Conservation (phyloP, 1,140 invertebrate genomes). For the Zaprionus vittiger region DNA sequence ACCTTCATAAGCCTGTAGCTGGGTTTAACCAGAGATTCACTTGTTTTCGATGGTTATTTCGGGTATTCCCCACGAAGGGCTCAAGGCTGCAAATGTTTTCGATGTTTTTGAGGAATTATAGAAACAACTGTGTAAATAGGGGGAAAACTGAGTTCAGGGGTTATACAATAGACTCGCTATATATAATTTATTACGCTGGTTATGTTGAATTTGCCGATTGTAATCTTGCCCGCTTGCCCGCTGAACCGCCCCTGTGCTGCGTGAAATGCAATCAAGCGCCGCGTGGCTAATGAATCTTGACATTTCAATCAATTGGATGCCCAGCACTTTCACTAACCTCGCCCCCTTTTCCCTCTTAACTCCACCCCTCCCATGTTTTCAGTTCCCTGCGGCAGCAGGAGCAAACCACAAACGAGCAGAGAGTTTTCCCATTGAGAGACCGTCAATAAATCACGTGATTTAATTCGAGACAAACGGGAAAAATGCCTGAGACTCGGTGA, state of each 20-base stretch:
- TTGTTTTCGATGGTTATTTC: slow-evolving; percentile 52
- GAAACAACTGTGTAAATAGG: slow-evolving; percentile 4
- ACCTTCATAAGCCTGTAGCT: slow-evolving; percentile 24
- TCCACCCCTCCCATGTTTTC: neutral
- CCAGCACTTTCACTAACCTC: slow-evolving; percentile 53
- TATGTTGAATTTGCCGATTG: neutral
- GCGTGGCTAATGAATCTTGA: slow-evolving; percentile 73
- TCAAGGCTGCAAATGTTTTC: slow-evolving; percentile 3
- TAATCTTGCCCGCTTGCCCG: slow-evolving; percentile 6
- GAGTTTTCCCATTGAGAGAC: slow-evolving; percentile 50
- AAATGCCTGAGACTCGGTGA: slow-evolving; percentile 43
- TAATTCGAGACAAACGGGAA: slow-evolving; percentile 65
- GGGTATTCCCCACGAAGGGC: slow-evolving; percentile 16
- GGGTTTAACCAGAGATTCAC: slow-evolving; percentile 51
- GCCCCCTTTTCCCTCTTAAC: neutral
- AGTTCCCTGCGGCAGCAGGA: neutral
- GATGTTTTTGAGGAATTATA: slow-evolving; percentile 4
- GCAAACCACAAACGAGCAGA: slow-evolving; percentile 10
- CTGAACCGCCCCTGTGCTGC: slow-evolving; percentile 38
- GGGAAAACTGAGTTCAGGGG: neutral
- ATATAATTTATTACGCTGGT: neutral
- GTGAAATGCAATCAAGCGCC: slow-evolving; percentile 28
- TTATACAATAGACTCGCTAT: neutral
- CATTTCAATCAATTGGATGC: slow-evolving; percentile 69
- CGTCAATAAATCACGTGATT: slow-evolving; percentile 77